Percentiles rank a stretch among this genome's conserved stretches.
Conservation (phyloP, 2,888 invertebrate genomes). For the Amphiduros pacificus region DNA sequence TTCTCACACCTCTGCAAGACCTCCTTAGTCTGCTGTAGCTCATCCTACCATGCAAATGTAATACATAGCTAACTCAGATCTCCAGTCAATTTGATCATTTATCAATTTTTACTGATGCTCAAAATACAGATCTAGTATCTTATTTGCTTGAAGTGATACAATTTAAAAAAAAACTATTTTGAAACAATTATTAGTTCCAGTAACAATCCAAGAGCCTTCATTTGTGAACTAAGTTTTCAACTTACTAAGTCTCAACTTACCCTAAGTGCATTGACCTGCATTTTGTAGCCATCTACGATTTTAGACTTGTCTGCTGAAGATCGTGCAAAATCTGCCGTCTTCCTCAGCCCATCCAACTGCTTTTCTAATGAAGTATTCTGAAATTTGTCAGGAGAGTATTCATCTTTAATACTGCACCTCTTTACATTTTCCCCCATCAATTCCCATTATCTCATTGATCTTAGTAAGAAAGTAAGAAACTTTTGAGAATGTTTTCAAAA, state of each 20-base stretch:
- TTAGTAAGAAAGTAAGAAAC: not conserved
- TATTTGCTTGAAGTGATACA: too few relatives aligned
- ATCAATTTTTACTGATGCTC: too few relatives aligned
- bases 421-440: too few relatives aligned
- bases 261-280: conserved; percentile 11
- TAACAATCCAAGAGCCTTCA: not conserved
- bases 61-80: too few relatives aligned
- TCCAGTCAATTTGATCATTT: too few relatives aligned
- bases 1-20: conserved; percentile 45
- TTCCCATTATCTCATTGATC: too few relatives aligned
- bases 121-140: too few relatives aligned
- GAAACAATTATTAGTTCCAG: too few relatives aligned
- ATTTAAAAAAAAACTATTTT: too few relatives aligned
- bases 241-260: not conserved
- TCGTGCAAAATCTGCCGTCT: conserved; percentile 32
- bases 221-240: not conserved
- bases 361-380: conserved; percentile 42
- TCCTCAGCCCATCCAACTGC: conserved; percentile 35
- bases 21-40: conserved; percentile 38
- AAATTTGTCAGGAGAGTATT: too few relatives aligned
- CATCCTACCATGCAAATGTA: too few relatives aligned
- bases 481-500: not conserved
- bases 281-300: conserved; percentile 13
- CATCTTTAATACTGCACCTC: too few relatives aligned
- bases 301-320: conserved; percentile 28